Evolutionary conservation across 2,113 vertebrate genomes (phyloP).

Genomic region (Gnathonemus longibarbis): DNA sequence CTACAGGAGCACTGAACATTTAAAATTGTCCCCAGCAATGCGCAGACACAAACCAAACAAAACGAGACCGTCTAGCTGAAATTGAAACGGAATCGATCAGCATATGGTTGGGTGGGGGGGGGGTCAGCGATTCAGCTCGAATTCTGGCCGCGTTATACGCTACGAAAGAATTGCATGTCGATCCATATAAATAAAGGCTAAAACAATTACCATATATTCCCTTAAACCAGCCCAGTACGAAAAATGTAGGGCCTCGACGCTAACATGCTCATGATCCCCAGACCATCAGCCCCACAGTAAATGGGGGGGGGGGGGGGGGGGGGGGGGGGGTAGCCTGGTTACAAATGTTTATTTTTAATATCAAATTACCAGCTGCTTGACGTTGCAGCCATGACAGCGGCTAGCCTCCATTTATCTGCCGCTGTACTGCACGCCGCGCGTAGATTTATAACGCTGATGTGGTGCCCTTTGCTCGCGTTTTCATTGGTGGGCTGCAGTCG

Average conservation of each 20-base stretch:
- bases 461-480: not conserved
- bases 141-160: not conserved
- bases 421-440: not conserved
- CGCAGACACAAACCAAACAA: constrained; percentile 16
- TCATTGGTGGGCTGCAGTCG: not conserved
- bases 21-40: constrained; percentile 6
- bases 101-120: not conserved
- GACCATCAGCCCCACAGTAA: not conserved
- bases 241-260: not conserved
- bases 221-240: not conserved
- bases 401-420: not conserved
- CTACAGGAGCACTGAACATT: not conserved
- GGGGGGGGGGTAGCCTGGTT: not conserved
- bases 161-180: not conserved
- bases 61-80: not conserved
- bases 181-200: constrained; percentile 20
- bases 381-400: not conserved
- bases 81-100: constrained; percentile 15
- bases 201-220: constrained; percentile 21
- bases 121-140: not conserved
- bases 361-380: not conserved
- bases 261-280: not conserved
- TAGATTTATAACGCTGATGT: not conserved
- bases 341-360: not conserved
- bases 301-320: not conserved